Evolutionary conservation across 2,113 vertebrate species (phyloP), one percentile per base, ranked within the genome.

Genomic region (Albula glossodonta): DNA sequence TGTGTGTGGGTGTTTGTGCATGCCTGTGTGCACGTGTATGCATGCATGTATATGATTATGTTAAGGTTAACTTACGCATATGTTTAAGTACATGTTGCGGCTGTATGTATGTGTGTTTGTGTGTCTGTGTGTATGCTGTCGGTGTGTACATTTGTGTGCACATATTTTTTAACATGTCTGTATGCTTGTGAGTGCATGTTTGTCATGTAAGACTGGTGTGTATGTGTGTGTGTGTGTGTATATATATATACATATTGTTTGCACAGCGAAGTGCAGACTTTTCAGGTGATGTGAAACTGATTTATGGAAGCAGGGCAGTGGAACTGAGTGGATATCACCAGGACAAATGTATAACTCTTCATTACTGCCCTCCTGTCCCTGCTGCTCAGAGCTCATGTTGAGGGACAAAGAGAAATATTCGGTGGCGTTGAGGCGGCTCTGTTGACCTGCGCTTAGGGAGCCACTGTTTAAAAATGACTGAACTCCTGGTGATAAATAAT

Each of bases 281-380:
- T 7, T 22, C 49, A 51, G 17, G 17, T 85, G 66, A 53, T 56
- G 57, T 80, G 82, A 84, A 48, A 57, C 86, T 80, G 82, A 83
- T 83, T 86, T 83, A 51, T 87, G 82, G 78, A 84, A 41, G 70
- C 57, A 63, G 70, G 41, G 80, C 52, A 50, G 10, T 0, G 49
- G n/a, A 78, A 51, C 13, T 10, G 48, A 83, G 41, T n/a, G n/a
- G 82, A 25, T 78, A 60, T 86, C 70, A 83, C 31, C 81, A n/a
- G 57, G 70, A 56, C 86, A 22, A 83, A 78, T 57, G 52, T 66
- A 41, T 60, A 31, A 25, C 53, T 56, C 83, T 87, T 53, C 48
- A 56, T 87, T 79, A 51, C 81, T 8, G 8, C 51, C 74, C 12
- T 83, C 2, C 41, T n/a, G 66, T 53, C 48, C 41, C 15, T 25